Evolutionary conservation across 2,113 vertebrate species (phyloP).

Genomic region (Sus scrofa): T2T-Sscrofa CM000812.6:39680501-39681000

Average conservation of each 20-base stretch:
- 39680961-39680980: background rate
- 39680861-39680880: background rate
- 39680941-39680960: background rate
- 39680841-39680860: background rate
- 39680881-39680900: background rate
- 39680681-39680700: background rate
- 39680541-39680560: background rate
- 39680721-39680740: background rate
- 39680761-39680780: no score
- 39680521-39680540: background rate
- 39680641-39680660: background rate
- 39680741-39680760: no score
- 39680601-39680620: background rate
- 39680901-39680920: background rate
- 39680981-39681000: background rate
- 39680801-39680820: no score
- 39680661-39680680: background rate
- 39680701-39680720: background rate
- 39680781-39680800: no score
- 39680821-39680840: no score
- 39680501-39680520: background rate
- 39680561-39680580: background rate
- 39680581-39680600: background rate
- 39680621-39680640: background rate
- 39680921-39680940: background rate